Evolutionary conservation across 1,140 invertebrate species (phyloP), one percentile per base, ranked within the genome.

Genomic region (Ridgeia piscesae): DNA sequence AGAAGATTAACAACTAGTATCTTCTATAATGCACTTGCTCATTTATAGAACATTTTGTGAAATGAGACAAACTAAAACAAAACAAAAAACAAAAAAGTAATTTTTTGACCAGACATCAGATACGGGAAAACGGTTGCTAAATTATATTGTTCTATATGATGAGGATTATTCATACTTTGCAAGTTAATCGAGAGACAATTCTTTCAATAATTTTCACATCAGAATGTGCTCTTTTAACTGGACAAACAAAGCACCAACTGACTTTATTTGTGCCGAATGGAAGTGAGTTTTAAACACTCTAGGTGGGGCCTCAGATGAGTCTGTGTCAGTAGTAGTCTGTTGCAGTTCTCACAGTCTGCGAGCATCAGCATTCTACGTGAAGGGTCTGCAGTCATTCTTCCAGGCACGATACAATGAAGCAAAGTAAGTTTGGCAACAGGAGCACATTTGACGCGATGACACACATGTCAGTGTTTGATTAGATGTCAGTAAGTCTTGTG

Each of bases 331-430:
- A n/a, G n/a, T n/a, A n/a, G n/a, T 92, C 34, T 93, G 58, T 93
- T 92, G 0, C 58, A 96, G 96, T 88, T 98, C 98, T 34, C 98
- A 99, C 96, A 98, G 98, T 93, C 96, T 99, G 94, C 97, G 98
- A 95, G 99, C 98, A 91, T 98, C 98, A 92, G 98, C 98, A 0
- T 99, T 98, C 96, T 99, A 99, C 96, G 99, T 99, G 42, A 97
- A 99, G 95, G 99, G 99, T 48, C 97, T 99, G 9, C 99, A 99
- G 96, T 98, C 98, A 27, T 99, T 99, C 96, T 99, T 99, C 96
- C 98, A 99, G 95, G 98, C 98, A 42, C 97, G 98, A 95, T 99
- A 99, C 95, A 99, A 99, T 95, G 99, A 99, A 96, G 98, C 99
- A 92, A 99, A 99, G 98, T 99, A 96, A 97, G 97, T 97, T 35